phyloP scores from a whole-genome alignment of 2,888 invertebrate genomes.

The Nomada fabriciana region DNA sequence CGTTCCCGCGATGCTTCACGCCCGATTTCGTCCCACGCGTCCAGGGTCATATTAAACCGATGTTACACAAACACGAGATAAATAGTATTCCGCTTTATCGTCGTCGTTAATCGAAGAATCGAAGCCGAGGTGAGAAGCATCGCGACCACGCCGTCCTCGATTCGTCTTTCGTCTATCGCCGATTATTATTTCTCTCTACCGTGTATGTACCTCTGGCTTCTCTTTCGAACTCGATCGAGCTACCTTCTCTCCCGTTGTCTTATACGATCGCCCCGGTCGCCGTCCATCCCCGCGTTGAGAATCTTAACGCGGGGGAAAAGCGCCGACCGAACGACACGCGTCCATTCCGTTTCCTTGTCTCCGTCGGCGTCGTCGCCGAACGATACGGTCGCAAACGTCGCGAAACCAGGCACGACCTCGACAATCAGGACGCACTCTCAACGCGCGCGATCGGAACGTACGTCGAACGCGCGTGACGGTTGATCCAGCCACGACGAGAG shows the following conservation, averaged over 20 bases:
- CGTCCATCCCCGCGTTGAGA: background rate
- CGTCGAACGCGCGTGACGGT: constrained; percentile 22
- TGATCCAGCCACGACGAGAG: constrained; percentile 28
- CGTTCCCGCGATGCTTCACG: background rate
- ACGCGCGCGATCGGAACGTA: constrained; percentile 23
- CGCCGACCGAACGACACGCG: background rate
- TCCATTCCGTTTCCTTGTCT: background rate
- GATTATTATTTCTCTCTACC: background rate
- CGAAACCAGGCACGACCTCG: constrained; percentile 15
- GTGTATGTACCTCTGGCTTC: background rate
- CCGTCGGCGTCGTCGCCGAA: constrained; percentile 19
- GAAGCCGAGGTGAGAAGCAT: background rate
- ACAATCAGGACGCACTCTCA: constrained; percentile 47
- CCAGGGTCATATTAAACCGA: background rate
- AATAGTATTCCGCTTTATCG: too few species aligned
- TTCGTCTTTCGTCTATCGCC: background rate
- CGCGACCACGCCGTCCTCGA: constrained; percentile 4
- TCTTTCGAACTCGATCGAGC: background rate
- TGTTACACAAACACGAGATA: background rate
- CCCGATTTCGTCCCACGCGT: background rate
- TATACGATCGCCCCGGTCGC: background rate
- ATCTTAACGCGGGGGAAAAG: background rate
- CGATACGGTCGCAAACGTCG: background rate
- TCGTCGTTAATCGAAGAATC: background rate
- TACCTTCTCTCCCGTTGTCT: background rate